phyloP scores from a whole-genome alignment of 2,888 invertebrate genomes.

The Tetheella fluctuosa region DNA sequence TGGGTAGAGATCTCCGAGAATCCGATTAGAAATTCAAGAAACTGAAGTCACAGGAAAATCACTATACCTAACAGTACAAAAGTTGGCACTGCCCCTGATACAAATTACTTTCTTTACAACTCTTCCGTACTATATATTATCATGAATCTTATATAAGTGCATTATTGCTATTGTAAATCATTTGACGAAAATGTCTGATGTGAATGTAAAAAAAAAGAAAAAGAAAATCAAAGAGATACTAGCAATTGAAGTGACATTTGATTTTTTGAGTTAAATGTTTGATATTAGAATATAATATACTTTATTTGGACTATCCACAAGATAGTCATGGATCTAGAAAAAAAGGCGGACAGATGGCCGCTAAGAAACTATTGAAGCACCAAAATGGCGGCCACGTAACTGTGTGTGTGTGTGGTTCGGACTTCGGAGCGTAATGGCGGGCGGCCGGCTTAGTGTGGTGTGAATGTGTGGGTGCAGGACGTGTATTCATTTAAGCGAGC shows the following conservation, averaged over 20 bases:
- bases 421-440: too few species aligned
- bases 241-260: not conserved
- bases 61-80: not conserved
- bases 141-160: constrained; percentile 20
- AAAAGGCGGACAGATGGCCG: too few species aligned
- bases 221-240: not conserved
- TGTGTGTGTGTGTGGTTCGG: too few species aligned
- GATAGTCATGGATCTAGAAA: too few species aligned
- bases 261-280: not conserved
- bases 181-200: constrained; percentile 16
- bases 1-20: too few species aligned
- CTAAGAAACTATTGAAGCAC: too few species aligned
- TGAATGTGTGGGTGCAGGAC: too few species aligned
- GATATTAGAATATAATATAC: too few species aligned
- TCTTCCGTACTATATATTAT: constrained; percentile 20
- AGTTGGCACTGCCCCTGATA: constrained; percentile 26
- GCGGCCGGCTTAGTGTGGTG: too few species aligned
- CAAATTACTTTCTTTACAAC: constrained; percentile 26
- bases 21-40: not conserved
- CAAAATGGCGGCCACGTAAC: too few species aligned
- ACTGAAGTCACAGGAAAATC: not conserved
- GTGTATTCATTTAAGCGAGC: too few species aligned
- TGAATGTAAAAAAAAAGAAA: not conserved
- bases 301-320: too few species aligned
- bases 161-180: constrained; percentile 28